Evolutionary conservation across 1,140 invertebrate genomes (phyloP).

Genomic region (Penaeus vannamei): DNA sequence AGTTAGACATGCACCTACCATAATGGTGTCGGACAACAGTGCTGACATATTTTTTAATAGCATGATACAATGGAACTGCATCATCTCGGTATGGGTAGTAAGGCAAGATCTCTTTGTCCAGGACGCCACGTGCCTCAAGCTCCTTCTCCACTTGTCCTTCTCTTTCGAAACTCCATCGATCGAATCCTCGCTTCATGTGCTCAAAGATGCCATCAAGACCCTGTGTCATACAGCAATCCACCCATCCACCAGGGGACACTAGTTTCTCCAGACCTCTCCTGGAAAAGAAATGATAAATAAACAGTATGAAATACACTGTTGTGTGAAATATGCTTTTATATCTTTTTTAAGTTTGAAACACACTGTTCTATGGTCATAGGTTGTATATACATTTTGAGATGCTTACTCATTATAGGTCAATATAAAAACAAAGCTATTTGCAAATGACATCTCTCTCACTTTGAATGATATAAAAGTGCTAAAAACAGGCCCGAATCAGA

Average conservation of each 20-base stretch:
- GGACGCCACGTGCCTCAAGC: conserved; percentile 69
- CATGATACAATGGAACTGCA: conserved; percentile 72
- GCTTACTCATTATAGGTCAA: no score
- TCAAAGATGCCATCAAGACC: conserved; percentile 73
- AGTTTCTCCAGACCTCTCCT: conserved; percentile 73
- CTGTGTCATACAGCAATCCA: conserved; percentile 74
- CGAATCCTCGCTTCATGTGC: conserved; percentile 71
- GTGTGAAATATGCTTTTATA: background rate
- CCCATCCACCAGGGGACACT: conserved; percentile 73
- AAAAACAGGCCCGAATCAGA: background rate
- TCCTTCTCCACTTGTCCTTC: conserved; percentile 70
- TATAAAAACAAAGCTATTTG: no score
- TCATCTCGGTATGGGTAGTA: conserved; percentile 75
- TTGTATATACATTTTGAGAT: no score
- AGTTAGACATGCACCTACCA: conserved; percentile 66
- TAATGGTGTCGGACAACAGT: conserved; percentile 73
- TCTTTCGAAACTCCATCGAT: conserved; percentile 70
- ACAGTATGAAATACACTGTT: background rate
- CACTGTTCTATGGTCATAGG: background rate
- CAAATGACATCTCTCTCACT: no score
- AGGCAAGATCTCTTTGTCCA: conserved; percentile 71
- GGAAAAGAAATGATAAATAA: conserved; percentile 50
- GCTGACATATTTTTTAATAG: conserved; percentile 73
- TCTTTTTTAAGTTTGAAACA: background rate
- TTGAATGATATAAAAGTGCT: no score